Evolutionary conservation across 2,888 invertebrate species (phyloP), one percentile per base, ranked within the genome.

Genomic region (Reticulitermes lucifugus): DNA sequence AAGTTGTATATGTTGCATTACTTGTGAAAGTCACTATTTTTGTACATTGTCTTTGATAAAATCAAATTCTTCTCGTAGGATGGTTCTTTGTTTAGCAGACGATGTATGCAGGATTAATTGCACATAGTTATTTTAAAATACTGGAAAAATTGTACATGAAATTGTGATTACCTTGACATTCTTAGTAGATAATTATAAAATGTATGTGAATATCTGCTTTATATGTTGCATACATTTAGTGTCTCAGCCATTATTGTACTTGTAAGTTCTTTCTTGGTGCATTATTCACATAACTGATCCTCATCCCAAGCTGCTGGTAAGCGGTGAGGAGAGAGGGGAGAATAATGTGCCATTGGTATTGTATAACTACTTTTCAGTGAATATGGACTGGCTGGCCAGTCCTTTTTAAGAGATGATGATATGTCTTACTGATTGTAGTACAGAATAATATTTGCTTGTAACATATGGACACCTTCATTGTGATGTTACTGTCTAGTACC

Each of bases 1-100:
- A 9, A 46, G 14, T 77, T 25, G 12, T 55, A 51, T 29, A 25
- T 51, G 25, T 79, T 79, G 12, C 14, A 55, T 55, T 25, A 79
- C 46, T 77, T 79, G 79, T 51, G 29, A n/a, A n/a, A 46, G 41
- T 22, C 22, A 22, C 35, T 81, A 70, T 81, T 81, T 81, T 81
- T 81, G 41, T 81, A 35, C 35, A 81, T 70, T 25, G n/a, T 25
- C 65, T 81, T 70, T 81, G 65, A 81, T 65, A 41, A 81, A 65
- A 18, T 22, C 41, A 43, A 22, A 65, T n/a, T 43, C 41, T 43
- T n/a, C 43, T 70, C 43, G 70, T 81, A 43, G 81, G 81, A 81
- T 81, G 81, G 81, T 81, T 81, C 81, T 81, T 81, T 81, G 65
- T 81, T 81, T 81, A 25, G 43, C 41, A 43, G 46, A n/a, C n/a